phyloP scores from a whole-genome alignment of 2,113 vertebrate genomes.

The Tragelaphus buxtoni region DNA sequence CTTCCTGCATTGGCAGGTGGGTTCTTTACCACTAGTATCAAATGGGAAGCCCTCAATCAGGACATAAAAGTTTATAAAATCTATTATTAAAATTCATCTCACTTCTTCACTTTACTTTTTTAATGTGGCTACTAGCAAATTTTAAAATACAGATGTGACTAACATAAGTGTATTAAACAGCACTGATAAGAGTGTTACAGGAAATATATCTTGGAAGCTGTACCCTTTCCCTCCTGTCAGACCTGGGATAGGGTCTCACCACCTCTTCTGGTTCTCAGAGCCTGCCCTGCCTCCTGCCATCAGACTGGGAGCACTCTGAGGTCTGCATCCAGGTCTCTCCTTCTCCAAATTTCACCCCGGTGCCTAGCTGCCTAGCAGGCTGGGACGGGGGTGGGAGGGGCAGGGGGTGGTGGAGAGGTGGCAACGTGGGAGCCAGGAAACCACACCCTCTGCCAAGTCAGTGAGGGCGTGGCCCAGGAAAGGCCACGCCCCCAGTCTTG shows the following conservation, averaged over 20 bases:
- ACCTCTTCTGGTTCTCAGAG: neutral
- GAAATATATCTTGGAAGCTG: neutral
- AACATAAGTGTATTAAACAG: neutral
- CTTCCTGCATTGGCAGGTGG: neutral
- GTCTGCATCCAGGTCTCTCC: neutral
- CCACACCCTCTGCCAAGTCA: neutral
- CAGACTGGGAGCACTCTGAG: neutral
- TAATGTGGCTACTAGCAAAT: neutral
- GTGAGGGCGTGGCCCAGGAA: neutral
- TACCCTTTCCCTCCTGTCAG: neutral
- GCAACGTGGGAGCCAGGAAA: rapidly evolving
- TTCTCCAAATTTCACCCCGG: neutral
- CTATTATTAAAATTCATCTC: neutral
- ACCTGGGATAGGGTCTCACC: neutral
- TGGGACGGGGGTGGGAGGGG: rapidly evolving
- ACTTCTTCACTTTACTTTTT: neutral
- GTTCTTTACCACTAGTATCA: neutral
- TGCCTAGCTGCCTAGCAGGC: neutral
- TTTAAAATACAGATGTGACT: neutral
- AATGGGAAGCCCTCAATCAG: neutral
- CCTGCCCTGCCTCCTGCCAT: neutral
- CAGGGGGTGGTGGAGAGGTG: rapidly evolving
- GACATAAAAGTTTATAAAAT: neutral
- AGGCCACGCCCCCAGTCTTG: neutral
- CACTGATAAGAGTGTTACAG: neutral